phyloP scores from a whole-genome alignment of 2,888 invertebrate genomes.

The Cryptocephalus moraei region DNA sequence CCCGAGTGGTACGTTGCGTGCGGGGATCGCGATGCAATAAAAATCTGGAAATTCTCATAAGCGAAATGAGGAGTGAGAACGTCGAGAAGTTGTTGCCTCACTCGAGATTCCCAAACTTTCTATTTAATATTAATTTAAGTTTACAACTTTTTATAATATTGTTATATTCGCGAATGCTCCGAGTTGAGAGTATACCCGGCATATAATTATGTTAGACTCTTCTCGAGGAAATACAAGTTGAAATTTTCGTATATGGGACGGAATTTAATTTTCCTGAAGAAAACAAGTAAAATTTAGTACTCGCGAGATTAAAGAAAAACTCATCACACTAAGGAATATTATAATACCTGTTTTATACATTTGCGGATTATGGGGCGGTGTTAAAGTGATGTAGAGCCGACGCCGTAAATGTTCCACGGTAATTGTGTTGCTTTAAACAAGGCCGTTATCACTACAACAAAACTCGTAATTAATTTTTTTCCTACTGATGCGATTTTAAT shows the following conservation, averaged over 20 bases:
- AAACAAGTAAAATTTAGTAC: conserved; percentile 36
- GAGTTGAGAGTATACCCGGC: conserved; percentile 16
- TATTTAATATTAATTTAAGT: conserved; percentile 15
- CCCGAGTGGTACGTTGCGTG: too few relatives aligned
- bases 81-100: too few relatives aligned
- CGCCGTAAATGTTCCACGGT: neutral
- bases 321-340: conserved; percentile 36
- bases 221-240: conserved; percentile 3
- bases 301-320: conserved; percentile 38
- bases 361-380: conserved; percentile 31
- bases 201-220: conserved; percentile 17
- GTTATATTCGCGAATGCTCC: conserved; percentile 14
- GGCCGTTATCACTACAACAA: neutral
- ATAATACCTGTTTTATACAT: conserved; percentile 37
- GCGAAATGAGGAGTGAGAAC: too few relatives aligned
- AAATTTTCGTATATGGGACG: conserved; percentile 22
- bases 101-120: conserved; percentile 7
- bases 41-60: too few relatives aligned
- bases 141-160: conserved; percentile 15
- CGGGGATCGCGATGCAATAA: too few relatives aligned
- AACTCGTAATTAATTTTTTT: neutral
- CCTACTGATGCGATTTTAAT: neutral
- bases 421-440: too few relatives aligned
- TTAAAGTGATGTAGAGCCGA: conserved; percentile 23
- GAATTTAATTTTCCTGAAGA: conserved; percentile 36